Base-by-base conservation (phyloP, 2,113 vertebrate genomes). In the Talpa occidentalis region DNA sequence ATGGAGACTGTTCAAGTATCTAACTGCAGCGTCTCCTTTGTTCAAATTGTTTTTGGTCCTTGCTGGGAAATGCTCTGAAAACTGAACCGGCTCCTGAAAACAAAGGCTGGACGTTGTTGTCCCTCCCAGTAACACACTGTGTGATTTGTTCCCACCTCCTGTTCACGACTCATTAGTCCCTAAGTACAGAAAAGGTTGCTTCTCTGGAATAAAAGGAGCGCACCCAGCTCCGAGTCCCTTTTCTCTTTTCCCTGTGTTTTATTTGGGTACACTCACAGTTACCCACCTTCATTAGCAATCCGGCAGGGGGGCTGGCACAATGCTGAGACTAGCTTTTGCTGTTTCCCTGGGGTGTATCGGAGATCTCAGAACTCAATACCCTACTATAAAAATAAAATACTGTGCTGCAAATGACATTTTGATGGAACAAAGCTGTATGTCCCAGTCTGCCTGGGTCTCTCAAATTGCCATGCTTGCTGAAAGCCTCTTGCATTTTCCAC, bases 231-330 rank as follows among this genome's bases (percentile, higher is more conserved):
- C 3, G 82, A 94, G 84, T 84, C 69, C 40, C 90, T 62, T 97
- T 96, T 32, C 56, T 16, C 87, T 54, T 96, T 97, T 87, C 60
- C 87, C 80, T 85, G 42, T 97, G 96, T 96, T 98, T 97, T 97
- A 86, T 93, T 97, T 97, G 95, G 97, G 94, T 97, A 92, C 69
- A 91, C 85, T 96, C 85, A 70, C 67, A 93, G 88, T 91, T 52
- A 94, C 96, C n/a, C 2, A 0, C 96, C 80, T 97, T 97, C 97
- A 95, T 97, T 97, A 96, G 97, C 92, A 82, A 96, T 78, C 76
- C 67, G 35, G 30, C 95, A 85, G 89, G 96, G 88, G 89, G 95
- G 60, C 66, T 49, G 93, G 89, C 64, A 56, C 95, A 69, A 96
- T 86, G 93, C 89, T 92, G 86, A 96, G 94, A 69, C 69, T 93